Evolutionary conservation across 2,888 invertebrate species (phyloP), one percentile per base, ranked within the genome.

Genomic region (Meiosimyza decipiens): DNA sequence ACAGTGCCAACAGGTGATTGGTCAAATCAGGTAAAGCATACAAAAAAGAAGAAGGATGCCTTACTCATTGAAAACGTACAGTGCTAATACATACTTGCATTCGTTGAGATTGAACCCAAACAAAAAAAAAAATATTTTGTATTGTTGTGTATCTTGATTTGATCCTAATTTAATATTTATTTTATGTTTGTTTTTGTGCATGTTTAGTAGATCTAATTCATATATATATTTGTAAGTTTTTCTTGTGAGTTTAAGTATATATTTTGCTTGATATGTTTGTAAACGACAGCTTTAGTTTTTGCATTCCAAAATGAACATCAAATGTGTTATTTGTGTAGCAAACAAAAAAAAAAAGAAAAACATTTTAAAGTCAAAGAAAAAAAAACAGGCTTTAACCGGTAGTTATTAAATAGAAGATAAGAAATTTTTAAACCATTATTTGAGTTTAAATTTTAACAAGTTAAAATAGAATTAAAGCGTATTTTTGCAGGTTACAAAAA

Each of bases 1-100:
- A 90, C 93, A 3, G 89, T 93, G 18, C 94, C 94, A 71, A 92
- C 94, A 1, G 95, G 93, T 16, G 98, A 98, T 85, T 98, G 98
- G 98, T 94, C 94, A 4, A 92, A 91, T 84, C 91, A 91, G 84
- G 88, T 89, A 79, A 88, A 89, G 78, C 82, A 87, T 77, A 76
- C 81, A 59, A 86, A 84, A 79, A 88, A 85, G 77, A 88, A 88
- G 80, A 83, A 80, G 78, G 82, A 85, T 6, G 50, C 71, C 71
- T 47, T 55, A 55, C 67, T 6, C 28, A 66, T 54, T 54, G 51
- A 66, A 51, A n/a, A 28, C 33, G 18, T 55, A 47, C 54, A 54
- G 47, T 54, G 33, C 50, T 66, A 54, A 22, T 77, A 67, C 76
- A 76, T 51, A 72, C 75, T 66, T 69, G 71, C 54, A 72, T 40